Evolutionary conservation across 2,113 vertebrate genomes (phyloP).

Genomic region (Capricornis sumatraensis): DNA sequence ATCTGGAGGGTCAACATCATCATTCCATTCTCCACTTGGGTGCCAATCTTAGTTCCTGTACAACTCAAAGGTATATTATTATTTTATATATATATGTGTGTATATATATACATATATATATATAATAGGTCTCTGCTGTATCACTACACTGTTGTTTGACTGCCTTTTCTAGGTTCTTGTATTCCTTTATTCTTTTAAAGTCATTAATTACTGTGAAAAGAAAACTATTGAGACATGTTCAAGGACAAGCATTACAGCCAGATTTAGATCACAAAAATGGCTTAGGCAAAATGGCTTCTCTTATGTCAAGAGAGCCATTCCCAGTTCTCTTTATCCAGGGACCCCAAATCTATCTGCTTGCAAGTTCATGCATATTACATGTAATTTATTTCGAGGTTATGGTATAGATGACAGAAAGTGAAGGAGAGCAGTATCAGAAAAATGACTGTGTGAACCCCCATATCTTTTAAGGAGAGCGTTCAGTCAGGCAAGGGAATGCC

Average conservation of each 20-base stretch:
- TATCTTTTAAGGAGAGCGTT: background rate
- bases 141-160: background rate
- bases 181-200: background rate
- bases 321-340: background rate
- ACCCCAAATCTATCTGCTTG: background rate
- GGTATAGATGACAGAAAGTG: background rate
- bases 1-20: background rate
- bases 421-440: background rate
- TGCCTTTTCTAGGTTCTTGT: background rate
- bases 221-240: background rate
- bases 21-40: background rate
- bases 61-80: background rate
- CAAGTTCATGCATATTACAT: background rate
- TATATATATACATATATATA: too few species aligned
- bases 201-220: background rate
- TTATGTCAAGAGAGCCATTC: background rate
- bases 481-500: background rate
- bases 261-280: background rate
- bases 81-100: accelerated
- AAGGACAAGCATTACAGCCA: background rate
- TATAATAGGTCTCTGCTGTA: background rate
- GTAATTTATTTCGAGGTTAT: background rate
- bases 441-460: background rate
- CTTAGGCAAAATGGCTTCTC: background rate
- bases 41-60: background rate